A percentile compares a stretch with the other conserved stretches of the same genome.
Evolutionary conservation across 2,888 invertebrate genomes (phyloP).

Genomic region (Drosophila formosana): DNA sequence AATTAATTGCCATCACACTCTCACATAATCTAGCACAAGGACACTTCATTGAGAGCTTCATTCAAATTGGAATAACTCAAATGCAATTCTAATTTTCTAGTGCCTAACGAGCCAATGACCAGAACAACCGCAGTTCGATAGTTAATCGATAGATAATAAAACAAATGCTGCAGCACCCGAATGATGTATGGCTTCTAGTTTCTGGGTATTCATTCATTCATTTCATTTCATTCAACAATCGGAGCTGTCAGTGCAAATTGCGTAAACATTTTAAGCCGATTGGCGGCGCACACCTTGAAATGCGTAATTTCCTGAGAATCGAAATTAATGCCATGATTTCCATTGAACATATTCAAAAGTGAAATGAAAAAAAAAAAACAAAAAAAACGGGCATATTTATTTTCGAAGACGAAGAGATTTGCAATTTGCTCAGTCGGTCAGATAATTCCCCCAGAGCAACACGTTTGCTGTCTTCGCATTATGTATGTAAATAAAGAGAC

Average conservation of each 20-base stretch:
- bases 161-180: constrained; percentile 9
- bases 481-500: constrained; percentile 5
- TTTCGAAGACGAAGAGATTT: not conserved
- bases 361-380: not conserved
- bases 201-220: not conserved
- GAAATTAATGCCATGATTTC: constrained; percentile 67
- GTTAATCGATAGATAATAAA: constrained; percentile 56
- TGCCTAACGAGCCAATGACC: constrained; percentile 59
- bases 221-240: not conserved
- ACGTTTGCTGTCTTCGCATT: not conserved
- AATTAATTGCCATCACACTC: constrained; percentile 67
- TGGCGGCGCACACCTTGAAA: constrained; percentile 41
- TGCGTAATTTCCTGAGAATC: constrained; percentile 63
- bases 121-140: constrained; percentile 55
- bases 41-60: constrained; percentile 6
- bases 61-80: constrained; percentile 37
- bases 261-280: constrained; percentile 55
- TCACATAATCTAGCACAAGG: constrained; percentile 13
- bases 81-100: constrained; percentile 59
- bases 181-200: not conserved
- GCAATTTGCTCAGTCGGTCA: constrained; percentile 9
- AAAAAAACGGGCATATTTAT: not conserved
- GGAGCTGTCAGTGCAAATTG: not conserved
- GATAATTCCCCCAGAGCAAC: constrained; percentile 1
- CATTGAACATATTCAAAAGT: constrained; percentile 23